phyloP scores from a whole-genome alignment of 2,797 vertebrate species.

The Amazona finschi region DNA sequence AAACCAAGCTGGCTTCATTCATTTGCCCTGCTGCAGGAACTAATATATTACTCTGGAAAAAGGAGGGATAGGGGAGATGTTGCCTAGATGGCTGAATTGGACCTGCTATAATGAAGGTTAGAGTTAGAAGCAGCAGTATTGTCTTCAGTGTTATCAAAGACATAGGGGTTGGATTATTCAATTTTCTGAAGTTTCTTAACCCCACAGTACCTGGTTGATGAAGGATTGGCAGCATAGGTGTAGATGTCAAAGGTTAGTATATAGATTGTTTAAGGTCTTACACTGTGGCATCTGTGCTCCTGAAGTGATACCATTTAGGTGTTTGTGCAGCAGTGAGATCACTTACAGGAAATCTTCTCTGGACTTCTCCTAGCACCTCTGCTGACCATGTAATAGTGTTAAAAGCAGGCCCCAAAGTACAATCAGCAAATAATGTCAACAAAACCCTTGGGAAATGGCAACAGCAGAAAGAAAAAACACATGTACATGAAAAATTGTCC shows the following conservation, averaged over 20 bases:
- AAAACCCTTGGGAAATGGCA: background rate
- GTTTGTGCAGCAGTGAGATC: background rate
- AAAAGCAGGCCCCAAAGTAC: background rate
- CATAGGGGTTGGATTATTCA: background rate
- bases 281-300: background rate
- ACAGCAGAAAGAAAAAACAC: background rate
- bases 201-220: background rate
- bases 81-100: background rate
- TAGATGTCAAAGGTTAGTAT: background rate
- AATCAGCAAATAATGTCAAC: background rate
- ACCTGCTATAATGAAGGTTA: background rate
- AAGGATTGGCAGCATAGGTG: background rate
- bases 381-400: background rate
- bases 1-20: background rate
- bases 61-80: background rate
- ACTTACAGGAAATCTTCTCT: background rate
- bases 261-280: background rate
- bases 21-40: background rate
- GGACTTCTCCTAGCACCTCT: background rate
- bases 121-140: background rate
- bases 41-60: background rate
- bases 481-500: background rate
- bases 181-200: background rate
- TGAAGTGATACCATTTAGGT: background rate
- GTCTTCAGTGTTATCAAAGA: background rate